Evolutionary conservation across 2,113 vertebrate genomes (phyloP).

Genomic region (Zootoca vivipara): DNA sequence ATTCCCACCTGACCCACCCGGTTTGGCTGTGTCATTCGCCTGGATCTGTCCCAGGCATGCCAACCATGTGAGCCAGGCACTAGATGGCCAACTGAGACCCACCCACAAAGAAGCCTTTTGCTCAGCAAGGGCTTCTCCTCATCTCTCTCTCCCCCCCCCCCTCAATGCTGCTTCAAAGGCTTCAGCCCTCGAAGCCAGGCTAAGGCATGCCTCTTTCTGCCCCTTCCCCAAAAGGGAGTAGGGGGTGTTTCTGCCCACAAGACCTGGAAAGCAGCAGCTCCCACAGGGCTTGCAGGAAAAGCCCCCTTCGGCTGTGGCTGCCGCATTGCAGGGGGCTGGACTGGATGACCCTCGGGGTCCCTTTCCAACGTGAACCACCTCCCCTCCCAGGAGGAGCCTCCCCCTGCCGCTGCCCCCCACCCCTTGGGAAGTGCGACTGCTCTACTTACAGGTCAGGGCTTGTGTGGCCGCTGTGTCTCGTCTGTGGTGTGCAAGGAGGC

Average conservation of each 20-base stretch:
- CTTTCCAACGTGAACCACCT: too few species aligned
- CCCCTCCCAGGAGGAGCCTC: not conserved
- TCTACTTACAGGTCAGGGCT: constrained; percentile 15
- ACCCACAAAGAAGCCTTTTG: too few species aligned
- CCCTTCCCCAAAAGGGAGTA: not conserved
- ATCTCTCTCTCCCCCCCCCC: too few species aligned
- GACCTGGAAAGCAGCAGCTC: not conserved
- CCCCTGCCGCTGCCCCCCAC: not conserved
- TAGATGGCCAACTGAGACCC: not conserved
- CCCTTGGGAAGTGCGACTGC: accelerated
- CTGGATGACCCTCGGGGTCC: too few species aligned
- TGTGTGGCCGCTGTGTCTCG: not conserved
- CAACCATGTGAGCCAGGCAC: not conserved
- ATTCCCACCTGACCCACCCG: too few species aligned
- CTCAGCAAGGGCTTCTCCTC: too few species aligned
- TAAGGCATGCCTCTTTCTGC: too few species aligned
- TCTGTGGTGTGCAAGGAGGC: not conserved
- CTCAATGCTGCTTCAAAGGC: too few species aligned
- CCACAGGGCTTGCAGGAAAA: too few species aligned
- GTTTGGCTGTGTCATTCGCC: not conserved
- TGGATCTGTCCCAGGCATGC: not conserved
- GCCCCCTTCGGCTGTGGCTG: not conserved
- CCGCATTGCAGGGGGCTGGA: too few species aligned
- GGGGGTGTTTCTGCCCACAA: too few species aligned
- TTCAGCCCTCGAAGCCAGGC: too few species aligned